Base-by-base conservation (phyloP, 1,140 invertebrate species). In the Aphis craccivora region DNA sequence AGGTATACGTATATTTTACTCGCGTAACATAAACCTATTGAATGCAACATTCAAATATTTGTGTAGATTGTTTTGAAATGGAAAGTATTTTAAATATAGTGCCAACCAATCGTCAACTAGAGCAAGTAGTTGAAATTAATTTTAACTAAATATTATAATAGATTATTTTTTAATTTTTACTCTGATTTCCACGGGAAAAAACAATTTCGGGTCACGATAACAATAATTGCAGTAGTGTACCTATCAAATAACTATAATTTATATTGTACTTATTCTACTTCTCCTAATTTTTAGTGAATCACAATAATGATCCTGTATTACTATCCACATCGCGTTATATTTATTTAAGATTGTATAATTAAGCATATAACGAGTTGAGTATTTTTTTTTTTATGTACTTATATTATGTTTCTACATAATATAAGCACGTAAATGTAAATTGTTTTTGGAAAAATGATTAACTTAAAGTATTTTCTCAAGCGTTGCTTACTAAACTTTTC, bases 351-450 rank as follows among this genome's bases (percentile, higher is more conserved):
- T 14, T n/a, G 14, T 67, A 67, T 67, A n/a, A 67, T n/a, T 76
- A n/a, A 76, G 30, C 60, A 14, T n/a, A n/a, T n/a, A 76, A n/a
- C 14, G 60, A 76, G 4, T 76, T 76, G 14, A 76, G 60, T n/a
- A 76, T 18, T 76, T 76, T 76, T 76, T 76, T n/a, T n/a, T n/a
- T n/a, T n/a, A 30, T 11, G 11, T 14, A 40, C 37, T 40, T 40
- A 14, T 67, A 2, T 67, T n/a, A n/a, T 18, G 30, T 76, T 76
- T 76, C n/a, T 76, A 76, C 14, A 76, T 35, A 76, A n/a, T 76
- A 76, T 14, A 76, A 76, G 60, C n/a, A n/a, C n/a, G 60, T 76
- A 76, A 76, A 76, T n/a, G n/a, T 76, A 76, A 76, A 76, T 76
- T 76, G 18, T 35, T 76, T 76, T 76, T 76, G 14, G 30, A 76